phyloP scores from a whole-genome alignment of 2,888 invertebrate genomes.

The Brachypterus glaber region DNA sequence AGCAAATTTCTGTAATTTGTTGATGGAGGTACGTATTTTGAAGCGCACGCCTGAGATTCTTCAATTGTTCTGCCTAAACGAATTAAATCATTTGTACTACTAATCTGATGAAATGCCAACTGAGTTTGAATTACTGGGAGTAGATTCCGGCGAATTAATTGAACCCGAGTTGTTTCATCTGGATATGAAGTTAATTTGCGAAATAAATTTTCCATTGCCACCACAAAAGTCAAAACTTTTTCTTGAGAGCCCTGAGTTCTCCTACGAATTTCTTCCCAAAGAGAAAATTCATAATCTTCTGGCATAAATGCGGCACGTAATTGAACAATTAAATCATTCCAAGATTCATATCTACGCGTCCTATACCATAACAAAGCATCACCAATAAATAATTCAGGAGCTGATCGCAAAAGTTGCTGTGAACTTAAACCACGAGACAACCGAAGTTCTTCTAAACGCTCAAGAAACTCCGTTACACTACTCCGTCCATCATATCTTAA shows the following conservation, averaged over 20 bases:
- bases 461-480: too few species aligned
- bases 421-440: not conserved
- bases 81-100: too few species aligned
- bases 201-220: too few species aligned
- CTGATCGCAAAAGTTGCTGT: constrained; percentile 4
- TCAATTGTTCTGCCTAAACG: too few species aligned
- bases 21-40: too few species aligned
- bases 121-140: constrained; percentile 7
- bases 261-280: constrained; percentile 8
- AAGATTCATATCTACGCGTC: constrained; percentile 4
- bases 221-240: too few species aligned
- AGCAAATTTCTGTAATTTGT: too few species aligned
- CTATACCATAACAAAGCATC: constrained; percentile 11
- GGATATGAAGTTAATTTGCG: too few species aligned
- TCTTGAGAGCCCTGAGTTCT: constrained; percentile 6
- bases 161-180: constrained; percentile 6
- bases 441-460: constrained; percentile 3
- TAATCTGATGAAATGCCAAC: not conserved
- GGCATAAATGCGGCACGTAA: constrained; percentile 5
- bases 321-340: constrained; percentile 7
- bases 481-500: too few species aligned
- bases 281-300: constrained; percentile 10
- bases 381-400: constrained; percentile 7
- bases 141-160: constrained; percentile 10
- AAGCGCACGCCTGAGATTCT: too few species aligned